Evolutionary conservation across 2,113 vertebrate genomes (phyloP).

Genomic region (Mungos mungo): DNA sequence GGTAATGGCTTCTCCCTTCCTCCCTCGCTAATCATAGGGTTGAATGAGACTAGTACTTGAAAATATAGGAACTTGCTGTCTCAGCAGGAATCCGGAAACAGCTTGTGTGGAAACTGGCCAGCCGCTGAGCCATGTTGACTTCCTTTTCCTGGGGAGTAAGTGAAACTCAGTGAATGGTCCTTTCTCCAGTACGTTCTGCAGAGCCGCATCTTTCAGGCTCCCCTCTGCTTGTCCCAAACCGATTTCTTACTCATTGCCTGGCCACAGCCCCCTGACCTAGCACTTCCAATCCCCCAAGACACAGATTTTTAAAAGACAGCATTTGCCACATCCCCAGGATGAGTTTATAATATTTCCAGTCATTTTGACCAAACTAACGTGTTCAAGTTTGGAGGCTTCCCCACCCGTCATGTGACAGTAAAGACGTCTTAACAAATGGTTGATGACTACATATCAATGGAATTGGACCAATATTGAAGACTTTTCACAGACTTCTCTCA

Average conservation of each 20-base stretch:
- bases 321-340: neutral
- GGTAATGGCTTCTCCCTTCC: neutral
- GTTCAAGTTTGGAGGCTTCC: neutral
- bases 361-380: neutral
- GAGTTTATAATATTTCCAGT: neutral
- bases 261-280: neutral
- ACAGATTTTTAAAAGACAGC: neutral
- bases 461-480: neutral
- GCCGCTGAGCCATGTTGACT: rapidly evolving
- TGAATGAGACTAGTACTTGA: neutral
- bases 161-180: neutral
- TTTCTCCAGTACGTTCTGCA: neutral
- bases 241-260: neutral
- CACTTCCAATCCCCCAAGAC: neutral
- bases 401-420: neutral
- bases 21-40: neutral
- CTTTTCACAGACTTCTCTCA: neutral
- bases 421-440: neutral
- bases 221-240: neutral
- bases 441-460: neutral
- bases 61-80: neutral
- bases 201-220: neutral
- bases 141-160: neutral
- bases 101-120: too few relatives aligned
- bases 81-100: neutral